These are phyloP conservation scores for Trachurus trachurus DNA, from an alignment of 2,797 vertebrate genomes.

Conservation along the genomic window DNA sequence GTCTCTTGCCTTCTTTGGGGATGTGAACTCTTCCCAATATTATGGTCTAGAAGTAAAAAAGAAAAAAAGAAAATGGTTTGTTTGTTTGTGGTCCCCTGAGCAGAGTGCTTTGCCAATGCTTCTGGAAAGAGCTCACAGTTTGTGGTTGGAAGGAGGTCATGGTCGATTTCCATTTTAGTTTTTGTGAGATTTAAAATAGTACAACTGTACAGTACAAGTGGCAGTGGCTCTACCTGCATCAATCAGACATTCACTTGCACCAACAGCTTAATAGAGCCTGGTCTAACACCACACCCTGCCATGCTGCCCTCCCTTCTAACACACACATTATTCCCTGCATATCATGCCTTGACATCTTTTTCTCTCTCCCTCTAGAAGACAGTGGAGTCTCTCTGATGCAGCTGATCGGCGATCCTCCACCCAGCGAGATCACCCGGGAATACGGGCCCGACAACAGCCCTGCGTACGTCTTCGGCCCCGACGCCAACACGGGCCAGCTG, in stretches of 20 bases:
- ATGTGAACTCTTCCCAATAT: constrained; percentile 26
- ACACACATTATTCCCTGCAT: not conserved
- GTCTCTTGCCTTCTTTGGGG: constrained; percentile 34
- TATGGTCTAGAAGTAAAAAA: constrained; percentile 2
- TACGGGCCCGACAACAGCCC: constrained; percentile 86
- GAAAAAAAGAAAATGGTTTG: constrained; percentile 7
- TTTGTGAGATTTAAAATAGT: not conserved
- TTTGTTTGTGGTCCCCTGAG: constrained; percentile 35
- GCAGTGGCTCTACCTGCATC: constrained; percentile 4
- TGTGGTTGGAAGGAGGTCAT: constrained; percentile 8
- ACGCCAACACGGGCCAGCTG: constrained; percentile 89
- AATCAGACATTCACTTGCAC: constrained; percentile 27
- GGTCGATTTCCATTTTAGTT: not conserved
- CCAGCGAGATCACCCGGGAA: constrained; percentile 84
- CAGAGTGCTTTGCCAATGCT: not conserved
- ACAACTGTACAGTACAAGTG: not conserved
- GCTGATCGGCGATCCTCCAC: constrained; percentile 92
- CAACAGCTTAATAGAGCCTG: constrained; percentile 30
- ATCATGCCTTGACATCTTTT: constrained; percentile 39
- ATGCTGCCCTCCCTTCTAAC: constrained; percentile 71
- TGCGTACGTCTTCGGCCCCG: constrained; percentile 87
- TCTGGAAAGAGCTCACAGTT: not conserved
- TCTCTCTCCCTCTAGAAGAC: constrained; percentile 71
- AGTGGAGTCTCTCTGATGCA: constrained; percentile 91
- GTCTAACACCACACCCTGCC: constrained; percentile 63